These are phyloP conservation scores for Struthio camelus DNA, from an alignment of 2,113 vertebrate species.

Conservation along the genomic window DNA sequence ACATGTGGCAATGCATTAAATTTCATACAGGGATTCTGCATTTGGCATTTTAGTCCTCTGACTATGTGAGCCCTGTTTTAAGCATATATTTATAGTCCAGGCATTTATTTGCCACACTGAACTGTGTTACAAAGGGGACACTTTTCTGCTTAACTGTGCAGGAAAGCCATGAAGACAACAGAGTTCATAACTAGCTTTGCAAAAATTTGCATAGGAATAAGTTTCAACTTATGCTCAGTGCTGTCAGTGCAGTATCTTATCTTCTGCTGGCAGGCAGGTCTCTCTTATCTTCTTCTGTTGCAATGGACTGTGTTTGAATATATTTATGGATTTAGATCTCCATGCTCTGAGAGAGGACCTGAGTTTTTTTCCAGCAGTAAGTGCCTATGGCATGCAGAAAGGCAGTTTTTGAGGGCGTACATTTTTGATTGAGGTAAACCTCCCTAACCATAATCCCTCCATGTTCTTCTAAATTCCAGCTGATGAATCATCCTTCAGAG, in stretches of 20 bases:
- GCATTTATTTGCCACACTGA: background rate
- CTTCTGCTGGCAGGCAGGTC: background rate
- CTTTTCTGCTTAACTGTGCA: background rate
- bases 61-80: background rate
- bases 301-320: background rate
- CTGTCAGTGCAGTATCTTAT: background rate
- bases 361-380: background rate
- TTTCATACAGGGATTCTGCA: background rate
- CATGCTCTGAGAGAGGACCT: background rate
- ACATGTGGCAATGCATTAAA: background rate
- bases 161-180: background rate
- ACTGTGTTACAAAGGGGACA: background rate
- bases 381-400: background rate
- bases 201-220: background rate
- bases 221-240: background rate
- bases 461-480: conserved; percentile 55
- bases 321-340: background rate
- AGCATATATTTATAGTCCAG: background rate
- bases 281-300: background rate
- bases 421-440: conserved; percentile 20
- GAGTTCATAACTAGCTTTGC: background rate
- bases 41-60: fast-evolving
- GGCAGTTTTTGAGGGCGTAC: background rate
- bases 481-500: conserved; percentile 39
- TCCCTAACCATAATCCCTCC: conserved; percentile 17